Base-by-base conservation (phyloP, 2,888 invertebrate species). In the Phrixothrix hirtus region DNA sequence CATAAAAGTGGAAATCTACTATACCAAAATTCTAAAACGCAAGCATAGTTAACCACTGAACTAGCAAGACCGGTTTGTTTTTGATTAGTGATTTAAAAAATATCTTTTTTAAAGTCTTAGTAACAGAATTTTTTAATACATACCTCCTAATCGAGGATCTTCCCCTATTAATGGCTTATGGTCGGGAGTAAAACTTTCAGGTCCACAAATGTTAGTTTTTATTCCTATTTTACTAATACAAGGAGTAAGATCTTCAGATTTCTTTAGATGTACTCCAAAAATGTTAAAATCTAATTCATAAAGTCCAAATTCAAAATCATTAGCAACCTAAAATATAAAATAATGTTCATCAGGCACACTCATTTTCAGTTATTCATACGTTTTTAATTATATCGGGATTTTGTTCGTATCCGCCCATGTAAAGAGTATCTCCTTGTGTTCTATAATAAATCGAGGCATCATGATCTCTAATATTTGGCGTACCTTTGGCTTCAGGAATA, bases 121-220 rank as follows among this genome's bases (percentile, higher is more conserved):
- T n/a, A n/a, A n/a, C n/a, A n/a, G n/a, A n/a, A n/a, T n/a, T n/a
- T 38, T 16, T 30, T 11, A 15, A 11, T 17, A 14, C 2, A 32
- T 67, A 81, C 83, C 83, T 61, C 78, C 79, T 2, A 83, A 73
- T 69, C 81, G 79, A 5, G 85, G 83, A 67, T 88, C 87, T 51
- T 87, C 87, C 63, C 94, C 95, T 79, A 95, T 79, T 21, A 95
- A 70, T 0, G 95, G 93, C 64, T 86, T 93, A 69, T 94, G 93
- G 72, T 95, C 95, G 0, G 94, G 92, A 0, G 95, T 95, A 71
- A 95, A 95, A 1, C 91, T 88, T 72, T 95, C 94, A 0, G 93
- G 92, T 0, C 95, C 95, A 68, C 92, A 95, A 1, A 94, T 85
- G 0, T 92, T 92, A 27, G 89, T 87, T 72, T 89, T 92, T 12